Evolutionary conservation across 1,140 invertebrate genomes (phyloP), one percentile per base, ranked within the genome.

Genomic region (Brachystomella parvula): DNA sequence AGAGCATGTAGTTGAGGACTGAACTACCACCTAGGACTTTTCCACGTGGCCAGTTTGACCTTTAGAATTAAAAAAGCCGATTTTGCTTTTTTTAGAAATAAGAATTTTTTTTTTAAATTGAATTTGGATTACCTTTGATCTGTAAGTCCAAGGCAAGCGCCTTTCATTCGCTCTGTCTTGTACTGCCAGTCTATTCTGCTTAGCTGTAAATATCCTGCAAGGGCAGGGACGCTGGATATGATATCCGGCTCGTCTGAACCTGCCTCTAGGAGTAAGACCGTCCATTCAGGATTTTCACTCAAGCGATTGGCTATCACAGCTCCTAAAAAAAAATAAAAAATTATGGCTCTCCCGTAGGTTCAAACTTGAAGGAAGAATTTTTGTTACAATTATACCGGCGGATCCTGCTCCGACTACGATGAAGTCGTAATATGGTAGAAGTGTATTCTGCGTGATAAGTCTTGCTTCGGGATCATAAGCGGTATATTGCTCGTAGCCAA

Each of bases 1-100:
- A 60, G 26, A 17, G 3, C 26, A 98, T 98, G 74, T 96, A 96
- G 77, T 99, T 98, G 0, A 98, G 81, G 0, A 96, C 90, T 1
- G 85, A 87, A 0, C 85, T 88, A 1, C 90, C 90, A 1, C 89
- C 90, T 12, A 88, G 77, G 0, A 88, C 87, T 75, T 86, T 86
- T 19, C 90, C 82, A 66, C 79, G 73, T 2, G 82, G 78, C 77
- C 79, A 81, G 28, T 76, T 73, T 59, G 79, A 81, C 49, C 76
- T 73, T 39, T 12, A 21, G 53, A 57, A 57, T 57, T 57, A 9
- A 24, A 21, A 57, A 44, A 15, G 39, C 39, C 12, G n/a, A 57
- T 57, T 57, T 21, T 57, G 53, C 6, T 15, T 6, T 12, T 21
- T 30, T 61, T 3, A 26, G 15, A 61, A 33, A 57, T 15, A 57